Conservation (phyloP, 2,113 vertebrate species). For the Neomonachus schauinslandi region DNA sequence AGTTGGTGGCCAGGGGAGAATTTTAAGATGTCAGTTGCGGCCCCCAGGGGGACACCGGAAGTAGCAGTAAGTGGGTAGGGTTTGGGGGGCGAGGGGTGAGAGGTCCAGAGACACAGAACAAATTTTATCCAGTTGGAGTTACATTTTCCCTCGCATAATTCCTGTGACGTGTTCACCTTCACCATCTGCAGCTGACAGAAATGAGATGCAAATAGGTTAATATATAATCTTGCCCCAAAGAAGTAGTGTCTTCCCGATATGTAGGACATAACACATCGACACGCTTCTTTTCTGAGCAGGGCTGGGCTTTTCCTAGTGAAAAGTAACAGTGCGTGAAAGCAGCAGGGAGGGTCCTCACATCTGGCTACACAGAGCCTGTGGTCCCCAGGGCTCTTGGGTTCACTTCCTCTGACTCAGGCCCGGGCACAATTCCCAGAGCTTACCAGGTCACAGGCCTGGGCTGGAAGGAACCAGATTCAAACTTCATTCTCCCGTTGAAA, state of each 20-base stretch:
- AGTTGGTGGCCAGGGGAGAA: background rate
- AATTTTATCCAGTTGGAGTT: background rate
- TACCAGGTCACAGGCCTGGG: rapidly evolving
- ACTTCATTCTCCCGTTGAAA: background rate
- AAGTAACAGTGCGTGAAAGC: background rate
- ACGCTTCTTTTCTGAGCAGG: background rate
- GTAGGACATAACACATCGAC: background rate
- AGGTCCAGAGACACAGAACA: background rate
- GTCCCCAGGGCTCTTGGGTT: background rate
- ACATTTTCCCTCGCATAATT: background rate
- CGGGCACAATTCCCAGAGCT: background rate
- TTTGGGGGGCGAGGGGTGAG: background rate
- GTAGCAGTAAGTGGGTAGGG: rapidly evolving
- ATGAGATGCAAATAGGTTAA: conserved; percentile 66
- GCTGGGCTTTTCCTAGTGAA: conserved; percentile 3
- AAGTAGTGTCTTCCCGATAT: background rate
- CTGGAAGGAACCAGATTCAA: background rate
- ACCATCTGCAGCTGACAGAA: conserved; percentile 6
- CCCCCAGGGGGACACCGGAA: background rate
- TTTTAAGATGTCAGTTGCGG: background rate
- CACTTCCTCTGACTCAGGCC: background rate
- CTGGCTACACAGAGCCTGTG: background rate
- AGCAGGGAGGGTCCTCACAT: background rate
- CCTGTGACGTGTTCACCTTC: background rate
- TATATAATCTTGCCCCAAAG: conserved; percentile 53